Evolutionary conservation across 92 coral and sea anemone genomes (phyloP).

Genomic region (Phenganax subtilis): DNA sequence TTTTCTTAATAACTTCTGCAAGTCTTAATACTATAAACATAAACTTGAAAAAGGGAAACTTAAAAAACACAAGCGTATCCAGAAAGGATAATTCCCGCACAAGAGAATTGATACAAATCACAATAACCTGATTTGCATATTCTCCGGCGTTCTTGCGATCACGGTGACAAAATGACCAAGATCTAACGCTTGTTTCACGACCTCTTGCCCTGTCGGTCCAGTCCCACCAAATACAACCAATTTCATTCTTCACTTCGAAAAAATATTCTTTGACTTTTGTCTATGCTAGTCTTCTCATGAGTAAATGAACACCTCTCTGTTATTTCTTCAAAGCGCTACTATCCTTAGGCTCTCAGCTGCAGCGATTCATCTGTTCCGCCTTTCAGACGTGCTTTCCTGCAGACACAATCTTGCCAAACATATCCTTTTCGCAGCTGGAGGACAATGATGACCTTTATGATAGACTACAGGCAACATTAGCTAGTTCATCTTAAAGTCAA

Average conservation of each 20-base stretch:
- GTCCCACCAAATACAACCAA: constrained; percentile 37
- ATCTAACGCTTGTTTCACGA: constrained; percentile 33
- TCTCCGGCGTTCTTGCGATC: constrained; percentile 34
- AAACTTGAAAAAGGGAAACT: too few species aligned
- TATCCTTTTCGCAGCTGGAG: too few species aligned
- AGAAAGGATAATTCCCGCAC: not conserved
- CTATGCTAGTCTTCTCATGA: not conserved
- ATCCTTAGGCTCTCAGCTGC: too few species aligned
- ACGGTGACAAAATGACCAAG: constrained; percentile 29
- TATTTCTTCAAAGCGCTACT: too few species aligned
- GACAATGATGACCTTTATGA: too few species aligned
- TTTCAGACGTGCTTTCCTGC: too few species aligned
- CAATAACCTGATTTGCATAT: constrained; percentile 24
- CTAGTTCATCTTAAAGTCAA: too few species aligned
- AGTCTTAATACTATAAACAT: too few species aligned
- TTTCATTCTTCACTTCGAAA: not conserved
- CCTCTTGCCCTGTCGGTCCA: constrained; percentile 30
- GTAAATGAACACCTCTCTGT: not conserved
- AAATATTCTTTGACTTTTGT: not conserved
- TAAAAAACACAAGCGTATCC: not conserved
- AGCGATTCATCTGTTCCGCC: too few species aligned
- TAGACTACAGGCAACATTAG: too few species aligned
- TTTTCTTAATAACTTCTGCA: too few species aligned
- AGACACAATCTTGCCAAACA: too few species aligned
- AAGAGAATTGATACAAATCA: not conserved